A percentile compares a stretch with the other conserved stretches of the same genome.
phyloP scores from a whole-genome alignment of 2,888 invertebrate genomes.

The Linnaemya vulpina region DNA sequence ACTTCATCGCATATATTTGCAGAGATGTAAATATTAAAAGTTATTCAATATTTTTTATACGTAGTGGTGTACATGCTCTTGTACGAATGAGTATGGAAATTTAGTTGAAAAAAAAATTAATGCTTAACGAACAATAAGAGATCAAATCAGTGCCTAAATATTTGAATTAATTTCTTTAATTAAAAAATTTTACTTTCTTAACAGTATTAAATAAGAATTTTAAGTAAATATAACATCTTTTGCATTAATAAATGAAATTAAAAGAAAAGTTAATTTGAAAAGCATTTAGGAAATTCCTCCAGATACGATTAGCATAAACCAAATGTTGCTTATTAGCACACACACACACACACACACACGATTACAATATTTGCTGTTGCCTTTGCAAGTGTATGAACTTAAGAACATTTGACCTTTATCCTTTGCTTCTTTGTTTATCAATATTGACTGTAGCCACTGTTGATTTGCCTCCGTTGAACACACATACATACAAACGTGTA shows the following conservation, averaged over 20 bases:
- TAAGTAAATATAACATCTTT: neutral
- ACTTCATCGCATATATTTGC: neutral
- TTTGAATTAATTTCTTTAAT: no score
- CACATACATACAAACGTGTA: neutral
- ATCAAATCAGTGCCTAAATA: no score
- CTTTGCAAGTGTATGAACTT: neutral
- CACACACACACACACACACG: no score
- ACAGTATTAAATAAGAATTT: neutral
- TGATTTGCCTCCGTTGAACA: neutral
- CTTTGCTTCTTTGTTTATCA: neutral
- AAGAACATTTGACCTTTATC: neutral
- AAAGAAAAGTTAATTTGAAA: neutral
- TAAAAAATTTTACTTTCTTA: no score
- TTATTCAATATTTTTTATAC: slow-evolving; percentile 28
- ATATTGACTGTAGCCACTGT: neutral
- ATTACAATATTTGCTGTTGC: neutral
- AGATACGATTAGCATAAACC: neutral
- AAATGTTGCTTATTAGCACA: neutral
- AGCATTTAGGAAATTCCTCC: neutral
- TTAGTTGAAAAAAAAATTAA: neutral
- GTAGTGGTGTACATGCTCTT: neutral
- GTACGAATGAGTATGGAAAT: neutral
- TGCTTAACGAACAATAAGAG: no score
- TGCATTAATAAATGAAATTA: neutral
- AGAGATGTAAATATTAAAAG: neutral